Percentiles rank a stretch among this genome's conserved stretches.
These are phyloP conservation scores for Amphiura filiformis DNA, from an alignment of 35 echinoderm and acorn worm species.

Conservation along the genomic window DNA sequence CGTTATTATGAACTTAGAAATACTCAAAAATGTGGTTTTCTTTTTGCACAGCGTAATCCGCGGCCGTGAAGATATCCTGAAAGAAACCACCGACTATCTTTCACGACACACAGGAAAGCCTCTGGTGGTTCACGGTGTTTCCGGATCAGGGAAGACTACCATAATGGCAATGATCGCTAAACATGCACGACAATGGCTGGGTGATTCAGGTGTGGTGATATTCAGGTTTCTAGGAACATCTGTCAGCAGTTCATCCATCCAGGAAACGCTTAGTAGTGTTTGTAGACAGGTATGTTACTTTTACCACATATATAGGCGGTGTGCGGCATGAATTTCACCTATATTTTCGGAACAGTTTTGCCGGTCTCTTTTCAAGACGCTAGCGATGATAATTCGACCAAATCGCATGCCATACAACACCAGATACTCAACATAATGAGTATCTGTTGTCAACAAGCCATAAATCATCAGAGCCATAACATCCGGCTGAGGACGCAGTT, in stretches of 20 bases:
- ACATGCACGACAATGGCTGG: constrained; percentile 32
- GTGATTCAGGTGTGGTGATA: constrained; percentile 43
- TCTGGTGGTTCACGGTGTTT: constrained; percentile 76
- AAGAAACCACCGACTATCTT: constrained; percentile 23
- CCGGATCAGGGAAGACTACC: constrained; percentile 85
- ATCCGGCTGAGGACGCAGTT: too few species aligned
- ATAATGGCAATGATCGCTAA: constrained; percentile 83
- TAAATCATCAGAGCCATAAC: too few species aligned
- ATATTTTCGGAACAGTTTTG: too few species aligned
- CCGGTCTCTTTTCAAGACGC: too few species aligned
- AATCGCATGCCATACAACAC: too few species aligned
- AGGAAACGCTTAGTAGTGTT: constrained; percentile 45
- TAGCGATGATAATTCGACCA: too few species aligned
- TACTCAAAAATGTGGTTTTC: too few species aligned
- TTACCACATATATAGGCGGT: too few species aligned
- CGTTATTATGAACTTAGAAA: too few species aligned
- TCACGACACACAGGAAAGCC: constrained; percentile 37
- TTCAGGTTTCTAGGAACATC: constrained; percentile 81
- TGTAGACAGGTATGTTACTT: constrained; percentile 68
- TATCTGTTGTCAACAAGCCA: too few species aligned
- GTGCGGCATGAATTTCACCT: too few species aligned
- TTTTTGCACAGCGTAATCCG: constrained; percentile 56
- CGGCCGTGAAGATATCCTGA: constrained; percentile 62
- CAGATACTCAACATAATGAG: too few species aligned
- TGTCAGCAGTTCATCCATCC: constrained; percentile 56